Base-by-base conservation (phyloP, 2,113 vertebrate species). In the Triplophysa rosa region DNA sequence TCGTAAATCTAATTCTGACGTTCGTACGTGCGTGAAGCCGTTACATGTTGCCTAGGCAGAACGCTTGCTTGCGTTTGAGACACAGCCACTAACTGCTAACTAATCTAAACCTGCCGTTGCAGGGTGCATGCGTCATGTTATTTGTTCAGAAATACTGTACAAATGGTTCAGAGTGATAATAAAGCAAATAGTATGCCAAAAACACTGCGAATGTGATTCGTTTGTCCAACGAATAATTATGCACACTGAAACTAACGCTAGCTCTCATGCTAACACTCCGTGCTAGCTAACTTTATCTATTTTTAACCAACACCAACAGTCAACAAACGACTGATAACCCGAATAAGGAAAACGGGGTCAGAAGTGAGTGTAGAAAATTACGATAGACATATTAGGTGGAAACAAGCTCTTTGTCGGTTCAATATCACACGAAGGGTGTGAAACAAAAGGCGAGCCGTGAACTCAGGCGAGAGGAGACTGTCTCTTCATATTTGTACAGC, bases 171-270 rank as follows among this genome's bases (percentile, higher is more conserved):
- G 33, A 0, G 33, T 37, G 33, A 37, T 2, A 33, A 2, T 8
- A 23, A 64, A n/a, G n/a, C 70, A 59, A 10, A 33, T 5, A 12
- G 19, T 14, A 5, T 29, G 17, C 14, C 16, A 5, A 45, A 64
- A 21, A 54, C 45, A 14, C 26, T 4, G 9, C 13, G 62, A 26
- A 23, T 10, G 10, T 17, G 56, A 74, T 58, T 42, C 8, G 8
- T n/a, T 6, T 6, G 86, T 88, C 87, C 88, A 80, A 40, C 19
- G 1, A 63, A 62, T 26, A 10, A 19, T 40, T 40, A 58, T 24
- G 14, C 9, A 26, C 23, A 26, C 16, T 76, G 42, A 13, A 65
- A 29, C 49, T 77, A 26, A 54, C 45, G 74, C 19, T 77, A 76
- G 73, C 61, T 24, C 10, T 65, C 62, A 66, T 65, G 74, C 74